Base-by-base conservation (phyloP, 2,888 invertebrate species). In the Melangyna quadrimaculata region DNA sequence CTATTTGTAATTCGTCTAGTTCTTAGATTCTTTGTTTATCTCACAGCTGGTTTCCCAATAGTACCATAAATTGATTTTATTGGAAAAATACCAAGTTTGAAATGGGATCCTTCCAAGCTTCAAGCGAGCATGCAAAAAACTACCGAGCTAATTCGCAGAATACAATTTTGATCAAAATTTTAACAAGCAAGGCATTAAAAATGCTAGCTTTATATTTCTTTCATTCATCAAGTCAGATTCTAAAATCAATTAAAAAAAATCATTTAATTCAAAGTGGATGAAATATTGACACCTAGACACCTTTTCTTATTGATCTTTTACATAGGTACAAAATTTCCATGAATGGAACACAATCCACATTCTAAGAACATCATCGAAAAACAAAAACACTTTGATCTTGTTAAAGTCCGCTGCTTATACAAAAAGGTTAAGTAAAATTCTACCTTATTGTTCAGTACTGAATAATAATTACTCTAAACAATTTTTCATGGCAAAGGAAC, bases 401-500 rank as follows among this genome's bases (percentile, higher is more conserved):
- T 51, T 67, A 7, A 12, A 67, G 10, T 67, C 35, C n/a, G 51
- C 32, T 32, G n/a, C n/a, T 43, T 48, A 4, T 8, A 22, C 19
- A 57, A 12, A 0, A 27, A 24, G 27, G 9, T 17, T 19, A 10
- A 51, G 24, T 51, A 24, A 51, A 35, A 37, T 9, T 24, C 51
- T 24, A 27, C 35, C n/a, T 35, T 63, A 22, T 59, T 51, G 7
- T 67, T 51, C n/a, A 5, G 17, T n/a, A 67, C 35, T 67, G 51
- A 67, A 51, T 67, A 51, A 78, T 43, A 78, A 78, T 63, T 72
- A 40, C 43, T n/a, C n/a, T 51, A 24, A 59, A 69, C 74, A 45
- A 74, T 74, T 79, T 61, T 77, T 77, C 71, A 71, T 57, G 51
- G 22, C 24, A 48, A 35, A 35, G 19, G 35, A 35, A 51, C 40